Evolutionary conservation across 2,113 vertebrate genomes (phyloP).

Genomic region (Catharus fuscescens): DNA sequence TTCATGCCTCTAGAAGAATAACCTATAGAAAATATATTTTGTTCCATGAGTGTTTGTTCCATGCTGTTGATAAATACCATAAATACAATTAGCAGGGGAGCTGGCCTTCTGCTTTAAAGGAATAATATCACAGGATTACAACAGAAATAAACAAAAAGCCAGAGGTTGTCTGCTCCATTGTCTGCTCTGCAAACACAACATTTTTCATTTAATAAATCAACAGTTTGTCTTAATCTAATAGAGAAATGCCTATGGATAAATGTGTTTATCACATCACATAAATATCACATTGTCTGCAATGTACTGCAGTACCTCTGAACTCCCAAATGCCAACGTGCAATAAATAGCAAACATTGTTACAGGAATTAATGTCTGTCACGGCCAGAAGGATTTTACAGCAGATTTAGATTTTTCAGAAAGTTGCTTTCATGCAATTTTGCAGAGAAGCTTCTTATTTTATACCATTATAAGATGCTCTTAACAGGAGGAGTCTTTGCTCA

Average conservation of each 20-base stretch:
- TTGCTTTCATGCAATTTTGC: not conserved
- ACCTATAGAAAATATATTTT: not conserved
- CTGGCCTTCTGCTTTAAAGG: not conserved
- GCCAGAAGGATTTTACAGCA: slow-evolving; percentile 24
- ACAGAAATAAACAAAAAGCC: not conserved
- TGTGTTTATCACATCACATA: not conserved
- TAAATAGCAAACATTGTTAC: slow-evolving; percentile 10
- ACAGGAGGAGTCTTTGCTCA: not conserved
- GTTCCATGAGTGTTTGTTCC: not conserved
- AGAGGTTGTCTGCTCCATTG: not conserved
- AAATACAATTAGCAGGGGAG: not conserved
- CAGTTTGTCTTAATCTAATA: not conserved
- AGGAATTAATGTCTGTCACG: slow-evolving; percentile 3
- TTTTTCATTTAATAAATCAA: slow-evolving; percentile 3
- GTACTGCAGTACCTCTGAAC: not conserved
- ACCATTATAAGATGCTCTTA: not conserved
- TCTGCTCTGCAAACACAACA: not conserved
- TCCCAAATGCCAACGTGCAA: slow-evolving; percentile 12
- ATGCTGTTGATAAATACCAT: not conserved
- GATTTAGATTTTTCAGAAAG: not conserved
- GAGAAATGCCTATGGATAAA: slow-evolving; percentile 4
- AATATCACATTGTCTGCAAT: not conserved
- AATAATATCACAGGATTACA: not conserved
- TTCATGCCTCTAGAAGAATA: not conserved
- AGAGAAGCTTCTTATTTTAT: not conserved